Conservation (phyloP, 2,797 vertebrate genomes). For the Ispidina picta region DNA sequence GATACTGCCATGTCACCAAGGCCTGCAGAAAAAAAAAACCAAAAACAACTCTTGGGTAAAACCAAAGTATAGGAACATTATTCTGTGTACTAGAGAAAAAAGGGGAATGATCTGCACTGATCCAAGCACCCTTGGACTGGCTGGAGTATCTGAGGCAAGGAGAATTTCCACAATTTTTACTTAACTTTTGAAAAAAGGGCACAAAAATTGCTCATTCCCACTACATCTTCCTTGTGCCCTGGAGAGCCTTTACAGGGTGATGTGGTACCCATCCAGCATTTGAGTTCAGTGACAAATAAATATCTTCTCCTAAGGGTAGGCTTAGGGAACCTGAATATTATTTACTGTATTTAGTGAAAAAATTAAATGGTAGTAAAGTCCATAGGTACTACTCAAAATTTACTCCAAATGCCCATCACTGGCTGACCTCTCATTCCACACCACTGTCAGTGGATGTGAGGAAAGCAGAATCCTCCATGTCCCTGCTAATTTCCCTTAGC, state of each 20-base stretch:
- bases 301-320: neutral
- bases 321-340: neutral
- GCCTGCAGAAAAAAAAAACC: slow-evolving; percentile 74
- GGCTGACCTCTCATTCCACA: neutral
- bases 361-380: neutral
- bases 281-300: neutral
- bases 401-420: neutral
- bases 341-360: neutral
- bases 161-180: neutral
- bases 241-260: neutral
- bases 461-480: neutral
- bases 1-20: slow-evolving; percentile 98
- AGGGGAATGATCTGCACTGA: neutral
- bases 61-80: neutral
- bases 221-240: neutral
- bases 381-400: neutral
- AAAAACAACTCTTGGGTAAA: neutral
- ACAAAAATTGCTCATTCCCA: neutral
- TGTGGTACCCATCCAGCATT: neutral
- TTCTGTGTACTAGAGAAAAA: neutral
- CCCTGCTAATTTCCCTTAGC: neutral
- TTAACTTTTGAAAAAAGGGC: neutral
- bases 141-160: neutral
- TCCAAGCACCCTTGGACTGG: neutral
- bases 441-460: neutral